These are phyloP conservation scores for Morone chrysops DNA, from an alignment of 2,113 vertebrate species.

Conservation along the genomic window DNA sequence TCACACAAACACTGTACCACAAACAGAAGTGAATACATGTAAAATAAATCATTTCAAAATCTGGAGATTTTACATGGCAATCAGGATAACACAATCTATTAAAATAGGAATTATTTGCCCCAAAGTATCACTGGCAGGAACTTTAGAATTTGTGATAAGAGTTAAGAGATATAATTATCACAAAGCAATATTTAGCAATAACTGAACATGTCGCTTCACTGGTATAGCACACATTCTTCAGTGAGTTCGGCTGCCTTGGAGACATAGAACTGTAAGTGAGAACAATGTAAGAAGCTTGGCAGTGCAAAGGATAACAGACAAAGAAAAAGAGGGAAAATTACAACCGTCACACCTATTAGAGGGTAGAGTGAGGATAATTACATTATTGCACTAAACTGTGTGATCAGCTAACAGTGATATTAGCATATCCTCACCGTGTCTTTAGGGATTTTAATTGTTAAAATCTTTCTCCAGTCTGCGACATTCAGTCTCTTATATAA, in stretches of 20 bases:
- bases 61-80: neutral
- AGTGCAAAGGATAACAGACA: constrained; percentile 31
- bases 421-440: constrained; percentile 24
- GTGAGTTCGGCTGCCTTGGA: constrained; percentile 9
- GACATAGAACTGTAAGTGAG: constrained; percentile 20
- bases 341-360: constrained; percentile 48
- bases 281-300: constrained; percentile 27
- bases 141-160: neutral
- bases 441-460: constrained; percentile 6
- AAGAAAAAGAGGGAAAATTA: constrained; percentile 41
- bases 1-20: neutral
- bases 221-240: neutral
- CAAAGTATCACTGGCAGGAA: constrained; percentile 8
- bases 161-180: constrained; percentile 8
- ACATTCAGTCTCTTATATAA: neutral
- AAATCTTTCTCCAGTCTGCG: constrained; percentile 4
- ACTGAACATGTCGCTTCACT: constrained; percentile 14
- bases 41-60: neutral
- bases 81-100: neutral
- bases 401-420: constrained; percentile 51
- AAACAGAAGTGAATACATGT: constrained; percentile 9
- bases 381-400: constrained; percentile 57
- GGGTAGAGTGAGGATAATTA: constrained; percentile 49
- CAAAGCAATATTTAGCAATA: constrained; percentile 13
- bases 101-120: neutral